Evolutionary conservation across 1,140 invertebrate species (phyloP).

Genomic region (Varroa destructor): DNA sequence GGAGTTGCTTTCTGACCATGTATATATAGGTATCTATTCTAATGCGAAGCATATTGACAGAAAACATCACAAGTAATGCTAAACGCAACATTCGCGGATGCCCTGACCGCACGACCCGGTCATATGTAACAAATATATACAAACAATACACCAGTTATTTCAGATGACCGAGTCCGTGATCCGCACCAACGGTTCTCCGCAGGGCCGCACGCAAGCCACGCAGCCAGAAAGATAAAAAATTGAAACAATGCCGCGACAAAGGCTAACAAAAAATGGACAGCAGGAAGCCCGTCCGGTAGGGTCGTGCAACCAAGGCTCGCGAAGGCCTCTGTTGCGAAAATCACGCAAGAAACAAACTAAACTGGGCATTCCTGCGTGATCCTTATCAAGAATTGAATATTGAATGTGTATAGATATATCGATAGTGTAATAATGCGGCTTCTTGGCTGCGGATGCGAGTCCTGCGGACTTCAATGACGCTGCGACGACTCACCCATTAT

Average conservation of each 20-base stretch:
- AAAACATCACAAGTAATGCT: too few relatives aligned
- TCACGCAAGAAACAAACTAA: background rate
- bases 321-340: conserved; percentile 6
- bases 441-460: conserved; percentile 11
- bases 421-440: too few relatives aligned
- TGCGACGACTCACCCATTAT: conserved; percentile 21
- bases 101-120: conserved; percentile 13
- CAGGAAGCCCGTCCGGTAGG: too few relatives aligned
- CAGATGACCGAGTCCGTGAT: too few relatives aligned
- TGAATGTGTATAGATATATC: too few relatives aligned
- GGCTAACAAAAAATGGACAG: background rate
- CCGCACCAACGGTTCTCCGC: background rate
- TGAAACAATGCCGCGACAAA: background rate
- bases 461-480: background rate
- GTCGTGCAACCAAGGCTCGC: too few relatives aligned
- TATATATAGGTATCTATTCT: too few relatives aligned
- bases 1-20: conserved; percentile 30
- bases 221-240: conserved; percentile 1
- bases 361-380: background rate
- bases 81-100: conserved; percentile 22
- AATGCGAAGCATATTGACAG: too few relatives aligned
- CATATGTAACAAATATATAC: background rate
- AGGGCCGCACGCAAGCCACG: conserved; percentile 18
- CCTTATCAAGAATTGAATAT: background rate
- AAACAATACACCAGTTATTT: background rate